phyloP scores from a whole-genome alignment of 2,888 invertebrate genomes.

The Orthosia incerta region DNA sequence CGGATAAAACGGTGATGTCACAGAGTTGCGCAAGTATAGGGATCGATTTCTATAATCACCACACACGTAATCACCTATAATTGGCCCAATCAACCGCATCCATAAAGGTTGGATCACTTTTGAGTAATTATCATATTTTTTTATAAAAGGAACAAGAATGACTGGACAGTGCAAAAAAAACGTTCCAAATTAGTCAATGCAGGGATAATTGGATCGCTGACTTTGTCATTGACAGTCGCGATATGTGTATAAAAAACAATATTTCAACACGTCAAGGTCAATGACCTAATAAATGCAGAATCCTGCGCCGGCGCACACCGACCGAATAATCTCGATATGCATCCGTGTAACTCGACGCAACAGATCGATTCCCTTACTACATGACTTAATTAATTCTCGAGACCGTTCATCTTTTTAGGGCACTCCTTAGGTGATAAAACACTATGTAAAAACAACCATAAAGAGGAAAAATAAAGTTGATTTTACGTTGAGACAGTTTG shows the following conservation, averaged over 20 bases:
- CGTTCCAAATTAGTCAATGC: constrained; percentile 47
- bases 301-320: constrained; percentile 61
- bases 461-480: constrained; percentile 14
- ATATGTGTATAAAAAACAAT: constrained; percentile 30
- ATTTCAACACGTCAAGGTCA: constrained; percentile 55
- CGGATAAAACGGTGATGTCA: constrained; percentile 58
- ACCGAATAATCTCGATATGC: constrained; percentile 74
- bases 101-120: constrained; percentile 66
- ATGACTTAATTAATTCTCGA: constrained; percentile 86
- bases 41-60: constrained; percentile 51
- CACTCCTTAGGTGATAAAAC: constrained; percentile 30
- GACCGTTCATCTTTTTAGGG: constrained; percentile 70
- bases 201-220: constrained; percentile 29
- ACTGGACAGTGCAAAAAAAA: constrained; percentile 37
- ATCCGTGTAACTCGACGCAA: constrained; percentile 83
- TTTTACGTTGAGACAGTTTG: constrained; percentile 28
- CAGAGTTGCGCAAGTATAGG: constrained; percentile 47
- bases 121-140: constrained; percentile 58
- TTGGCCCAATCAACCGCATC: constrained; percentile 63
- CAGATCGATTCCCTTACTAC: constrained; percentile 84
- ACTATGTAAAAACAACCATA: constrained; percentile 37
- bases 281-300: constrained; percentile 63
- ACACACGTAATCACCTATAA: constrained; percentile 57
- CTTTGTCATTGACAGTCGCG: constrained; percentile 47
- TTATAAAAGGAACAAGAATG: constrained; percentile 54